These are phyloP conservation scores for Agonum fuliginosum DNA, from an alignment of 2,888 invertebrate species.

Conservation along the genomic window DNA sequence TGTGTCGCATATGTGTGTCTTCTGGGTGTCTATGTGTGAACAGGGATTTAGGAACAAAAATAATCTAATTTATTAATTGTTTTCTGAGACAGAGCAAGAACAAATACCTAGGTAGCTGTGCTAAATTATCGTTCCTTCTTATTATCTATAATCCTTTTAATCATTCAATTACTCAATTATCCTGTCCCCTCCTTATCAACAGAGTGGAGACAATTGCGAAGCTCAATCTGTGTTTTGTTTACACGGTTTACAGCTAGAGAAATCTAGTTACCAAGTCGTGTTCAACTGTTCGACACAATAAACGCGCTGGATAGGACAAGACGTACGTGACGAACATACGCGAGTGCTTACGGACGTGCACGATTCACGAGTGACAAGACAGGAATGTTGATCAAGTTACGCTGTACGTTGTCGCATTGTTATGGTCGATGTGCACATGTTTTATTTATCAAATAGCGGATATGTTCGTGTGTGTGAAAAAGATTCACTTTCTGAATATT, in stretches of 20 bases:
- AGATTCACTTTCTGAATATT: conserved; percentile 20
- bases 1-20: too few relatives aligned
- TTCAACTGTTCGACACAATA: conserved; percentile 42
- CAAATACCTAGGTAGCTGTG: too few relatives aligned
- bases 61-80: too few relatives aligned
- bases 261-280: conserved; percentile 38
- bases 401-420: conserved; percentile 17
- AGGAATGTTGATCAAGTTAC: conserved; percentile 20
- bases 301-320: conserved; percentile 26
- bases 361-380: conserved; percentile 20
- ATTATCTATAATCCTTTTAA: too few relatives aligned
- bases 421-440: conserved; percentile 2
- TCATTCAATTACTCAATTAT: too few relatives aligned
- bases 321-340: conserved; percentile 28
- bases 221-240: conserved; percentile 12
- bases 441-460: conserved; percentile 33
- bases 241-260: conserved; percentile 26
- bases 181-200: too few relatives aligned
- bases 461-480: conserved; percentile 15
- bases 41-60: too few relatives aligned
- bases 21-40: too few relatives aligned
- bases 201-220: conserved; percentile 25
- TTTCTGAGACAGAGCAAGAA: too few relatives aligned
- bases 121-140: too few relatives aligned
- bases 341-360: neutral